These are phyloP conservation scores for Urophycis tenuis DNA, from an alignment of 2,797 vertebrate genomes.

Conservation along the genomic window DNA sequence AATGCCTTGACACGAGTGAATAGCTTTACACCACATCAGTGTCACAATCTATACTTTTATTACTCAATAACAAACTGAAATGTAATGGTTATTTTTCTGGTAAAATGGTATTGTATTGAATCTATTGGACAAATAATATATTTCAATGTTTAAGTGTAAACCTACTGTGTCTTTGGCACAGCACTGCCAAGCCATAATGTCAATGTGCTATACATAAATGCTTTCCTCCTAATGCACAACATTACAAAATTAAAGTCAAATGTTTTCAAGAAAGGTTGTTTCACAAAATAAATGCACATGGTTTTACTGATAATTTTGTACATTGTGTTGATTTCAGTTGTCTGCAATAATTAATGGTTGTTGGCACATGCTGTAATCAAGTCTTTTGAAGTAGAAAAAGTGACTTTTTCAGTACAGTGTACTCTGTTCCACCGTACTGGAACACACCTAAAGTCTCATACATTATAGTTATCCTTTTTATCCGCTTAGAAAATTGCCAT, in stretches of 20 bases:
- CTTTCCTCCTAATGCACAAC: background rate
- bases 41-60: slow-evolving; percentile 42
- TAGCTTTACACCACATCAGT: slow-evolving; percentile 28
- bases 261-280: background rate
- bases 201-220: background rate
- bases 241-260: background rate
- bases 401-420: background rate
- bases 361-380: background rate
- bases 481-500: too few relatives aligned
- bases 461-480: too few relatives aligned
- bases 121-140: slow-evolving; percentile 28
- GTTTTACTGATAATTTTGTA: background rate
- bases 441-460: too few relatives aligned
- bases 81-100: slow-evolving; percentile 17
- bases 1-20: slow-evolving; percentile 62
- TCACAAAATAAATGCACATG: background rate
- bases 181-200: slow-evolving; percentile 69
- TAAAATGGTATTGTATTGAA: slow-evolving; percentile 14
- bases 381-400: background rate
- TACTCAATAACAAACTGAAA: slow-evolving; percentile 23
- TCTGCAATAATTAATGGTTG: background rate
- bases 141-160: slow-evolving; percentile 25
- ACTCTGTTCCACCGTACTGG: too few relatives aligned
- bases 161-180: slow-evolving; percentile 1
- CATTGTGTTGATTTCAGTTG: background rate